phyloP scores from a whole-genome alignment of 92 coral and sea anemone species.

The Micromussa lordhowensis region DNA sequence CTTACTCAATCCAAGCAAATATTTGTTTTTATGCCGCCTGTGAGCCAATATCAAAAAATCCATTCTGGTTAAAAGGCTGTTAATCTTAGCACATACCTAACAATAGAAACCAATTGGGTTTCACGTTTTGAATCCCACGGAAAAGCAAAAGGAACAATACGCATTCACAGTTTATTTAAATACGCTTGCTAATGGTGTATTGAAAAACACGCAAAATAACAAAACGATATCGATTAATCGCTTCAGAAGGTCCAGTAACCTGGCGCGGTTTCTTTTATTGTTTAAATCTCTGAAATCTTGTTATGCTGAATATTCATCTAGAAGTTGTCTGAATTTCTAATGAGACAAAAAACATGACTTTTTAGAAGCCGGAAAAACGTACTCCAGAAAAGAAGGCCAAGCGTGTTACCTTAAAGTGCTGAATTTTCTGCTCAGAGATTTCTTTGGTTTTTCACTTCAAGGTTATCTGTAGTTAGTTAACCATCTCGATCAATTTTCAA shows the following conservation, averaged over 20 bases:
- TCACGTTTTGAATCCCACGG: conserved; percentile 55
- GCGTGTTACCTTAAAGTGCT: conserved; percentile 14
- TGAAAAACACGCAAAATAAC: conserved; percentile 59
- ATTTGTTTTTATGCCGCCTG: conserved; percentile 46
- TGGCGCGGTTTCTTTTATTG: background rate
- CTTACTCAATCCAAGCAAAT: conserved; percentile 41
- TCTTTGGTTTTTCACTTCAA: background rate
- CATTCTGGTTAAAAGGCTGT: conserved; percentile 54
- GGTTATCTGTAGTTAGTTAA: background rate
- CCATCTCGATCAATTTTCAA: background rate
- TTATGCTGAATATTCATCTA: background rate
- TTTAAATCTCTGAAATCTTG: background rate
- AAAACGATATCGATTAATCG: conserved; percentile 10
- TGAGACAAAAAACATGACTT: background rate
- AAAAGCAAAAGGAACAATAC: conserved; percentile 33
- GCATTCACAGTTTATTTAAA: conserved; percentile 50
- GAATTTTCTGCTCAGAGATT: conserved; percentile 13
- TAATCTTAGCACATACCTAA: conserved; percentile 47
- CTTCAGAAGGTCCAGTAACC: background rate
- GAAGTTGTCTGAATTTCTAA: conserved; percentile 1
- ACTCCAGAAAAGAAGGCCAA: conserved; percentile 7
- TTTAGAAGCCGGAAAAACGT: conserved; percentile 44
- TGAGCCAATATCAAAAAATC: conserved; percentile 44
- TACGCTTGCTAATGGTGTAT: conserved; percentile 40
- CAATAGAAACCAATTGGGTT: conserved; percentile 47